Percentiles rank a stretch among this genome's conserved stretches.
These are phyloP conservation scores for Pedetes capensis DNA, from an alignment of 2,113 vertebrate genomes.

Conservation along the genomic window DNA sequence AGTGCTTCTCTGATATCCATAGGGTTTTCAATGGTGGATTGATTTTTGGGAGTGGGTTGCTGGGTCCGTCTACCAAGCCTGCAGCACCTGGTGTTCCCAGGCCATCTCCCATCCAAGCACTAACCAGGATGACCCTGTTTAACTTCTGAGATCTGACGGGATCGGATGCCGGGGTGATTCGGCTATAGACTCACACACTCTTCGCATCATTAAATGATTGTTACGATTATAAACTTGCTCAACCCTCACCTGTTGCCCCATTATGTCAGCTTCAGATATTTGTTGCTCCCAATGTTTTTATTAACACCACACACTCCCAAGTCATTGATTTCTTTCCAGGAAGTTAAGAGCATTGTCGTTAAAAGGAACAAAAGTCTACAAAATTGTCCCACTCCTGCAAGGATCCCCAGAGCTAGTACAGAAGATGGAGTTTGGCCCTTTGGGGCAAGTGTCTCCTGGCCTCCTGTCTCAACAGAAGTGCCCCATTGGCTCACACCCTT, in stretches of 20 bases:
- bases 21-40: too few relatives aligned
- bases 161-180: too few relatives aligned
- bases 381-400: background rate
- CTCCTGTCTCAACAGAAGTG: background rate
- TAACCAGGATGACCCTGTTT: too few relatives aligned
- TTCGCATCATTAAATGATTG: too few relatives aligned
- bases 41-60: too few relatives aligned
- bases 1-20: too few relatives aligned
- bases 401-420: background rate
- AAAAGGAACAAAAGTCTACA: background rate
- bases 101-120: too few relatives aligned
- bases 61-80: too few relatives aligned
- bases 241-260: background rate
- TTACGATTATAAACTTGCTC: background rate
- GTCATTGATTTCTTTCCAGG: background rate
- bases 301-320: background rate
- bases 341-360: background rate
- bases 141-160: too few relatives aligned
- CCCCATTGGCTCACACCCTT: fast-evolving
- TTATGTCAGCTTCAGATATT: background rate
- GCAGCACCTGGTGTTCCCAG: too few relatives aligned
- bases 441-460: background rate
- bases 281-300: background rate
- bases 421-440: background rate
- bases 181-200: too few relatives aligned